Percentiles rank a stretch among this genome's conserved stretches.
phyloP scores from a whole-genome alignment of 2,797 vertebrate species.

The Clarias fuscus region DNA sequence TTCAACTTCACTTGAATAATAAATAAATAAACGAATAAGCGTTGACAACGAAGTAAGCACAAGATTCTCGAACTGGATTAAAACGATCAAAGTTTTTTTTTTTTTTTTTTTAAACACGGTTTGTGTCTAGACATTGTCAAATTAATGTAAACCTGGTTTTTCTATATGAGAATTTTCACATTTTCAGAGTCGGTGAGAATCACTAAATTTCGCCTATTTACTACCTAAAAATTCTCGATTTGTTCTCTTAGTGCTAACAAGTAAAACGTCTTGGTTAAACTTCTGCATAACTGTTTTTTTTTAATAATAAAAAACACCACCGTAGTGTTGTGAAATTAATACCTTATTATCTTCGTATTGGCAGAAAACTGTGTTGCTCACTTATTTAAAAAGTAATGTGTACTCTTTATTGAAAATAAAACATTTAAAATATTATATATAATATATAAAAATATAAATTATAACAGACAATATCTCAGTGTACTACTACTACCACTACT shows the following conservation, averaged over 20 bases:
- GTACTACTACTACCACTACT: not conserved
- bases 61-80: conserved; percentile 84
- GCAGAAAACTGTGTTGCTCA: conserved; percentile 71
- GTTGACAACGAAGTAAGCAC: conserved; percentile 93
- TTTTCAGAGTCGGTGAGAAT: not conserved
- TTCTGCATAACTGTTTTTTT: conserved; percentile 31
- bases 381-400: conserved; percentile 73
- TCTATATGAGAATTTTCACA: not conserved
- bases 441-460: too few species aligned
- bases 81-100: conserved; percentile 66
- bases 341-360: conserved; percentile 92
- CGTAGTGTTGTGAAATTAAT: conserved; percentile 77
- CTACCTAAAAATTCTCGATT: conserved; percentile 68
- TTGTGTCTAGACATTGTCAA: conserved; percentile 3
- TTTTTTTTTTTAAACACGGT: not conserved
- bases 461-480: too few species aligned
- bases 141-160: not conserved
- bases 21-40: conserved; percentile 57
- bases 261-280: conserved; percentile 14
- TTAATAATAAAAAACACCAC: conserved; percentile 54
- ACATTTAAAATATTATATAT: conserved; percentile 57
- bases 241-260: conserved; percentile 25
- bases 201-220: conserved; percentile 64
- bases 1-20: too few species aligned
- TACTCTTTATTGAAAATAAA: conserved; percentile 82